A percentile compares a stretch with the other conserved stretches of the same genome.
phyloP scores from a whole-genome alignment of 1,140 invertebrate species.

The Leptonema lineaticorne region DNA sequence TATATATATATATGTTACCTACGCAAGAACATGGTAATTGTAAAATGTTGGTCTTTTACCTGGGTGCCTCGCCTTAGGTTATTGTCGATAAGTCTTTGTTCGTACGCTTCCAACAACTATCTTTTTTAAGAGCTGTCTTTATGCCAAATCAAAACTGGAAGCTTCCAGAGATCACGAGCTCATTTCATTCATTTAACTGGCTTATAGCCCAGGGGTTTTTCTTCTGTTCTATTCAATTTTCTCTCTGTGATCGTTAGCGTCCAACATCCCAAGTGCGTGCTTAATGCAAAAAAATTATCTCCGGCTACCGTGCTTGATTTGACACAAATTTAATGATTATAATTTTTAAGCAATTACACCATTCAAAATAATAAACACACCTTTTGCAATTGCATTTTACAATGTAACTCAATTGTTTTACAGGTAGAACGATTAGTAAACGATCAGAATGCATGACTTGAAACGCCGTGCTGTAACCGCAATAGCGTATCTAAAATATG shows the following conservation, averaged over 20 bases:
- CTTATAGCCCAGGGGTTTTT: background rate
- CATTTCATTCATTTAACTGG: background rate
- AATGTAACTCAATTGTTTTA: too few species aligned
- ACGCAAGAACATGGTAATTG: background rate
- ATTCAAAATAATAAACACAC: background rate
- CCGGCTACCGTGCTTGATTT: background rate
- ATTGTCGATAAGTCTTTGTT: background rate
- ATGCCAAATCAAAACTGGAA: conserved; percentile 19
- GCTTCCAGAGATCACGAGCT: conserved; percentile 12
- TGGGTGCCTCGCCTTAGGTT: background rate
- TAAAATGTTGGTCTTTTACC: background rate
- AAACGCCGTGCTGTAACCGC: background rate
- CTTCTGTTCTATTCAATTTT: background rate
- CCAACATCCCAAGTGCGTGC: background rate
- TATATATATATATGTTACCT: background rate
- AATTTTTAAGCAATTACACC: background rate
- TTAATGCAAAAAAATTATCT: background rate
- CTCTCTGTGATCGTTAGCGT: background rate
- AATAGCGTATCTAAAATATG: background rate
- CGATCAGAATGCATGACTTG: too few species aligned
- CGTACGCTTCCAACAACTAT: background rate
- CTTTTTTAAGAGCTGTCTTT: conserved; percentile 4
- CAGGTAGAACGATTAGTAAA: too few species aligned
- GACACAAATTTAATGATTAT: background rate
- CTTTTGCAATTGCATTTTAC: background rate